Evolutionary conservation across 1,140 invertebrate species (phyloP).

Genomic region (Drosophila erecta): DNA sequence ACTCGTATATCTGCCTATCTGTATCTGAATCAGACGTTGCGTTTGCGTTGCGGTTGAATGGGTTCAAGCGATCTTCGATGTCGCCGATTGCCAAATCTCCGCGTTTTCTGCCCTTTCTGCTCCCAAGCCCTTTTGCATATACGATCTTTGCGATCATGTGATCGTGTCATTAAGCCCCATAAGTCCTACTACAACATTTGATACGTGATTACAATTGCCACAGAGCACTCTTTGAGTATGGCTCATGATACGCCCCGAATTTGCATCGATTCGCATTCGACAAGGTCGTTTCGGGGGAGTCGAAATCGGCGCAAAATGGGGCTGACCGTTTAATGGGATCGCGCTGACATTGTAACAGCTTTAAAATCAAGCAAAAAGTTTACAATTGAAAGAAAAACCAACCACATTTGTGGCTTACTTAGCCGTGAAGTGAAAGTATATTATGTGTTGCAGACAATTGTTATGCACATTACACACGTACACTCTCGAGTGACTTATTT

Average conservation of each 20-base stretch:
- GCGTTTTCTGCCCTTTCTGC: constrained; percentile 37
- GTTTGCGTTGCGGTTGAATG: constrained; percentile 79
- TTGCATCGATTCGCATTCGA: constrained; percentile 45
- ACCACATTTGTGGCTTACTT: constrained; percentile 59
- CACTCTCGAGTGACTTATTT: constrained; percentile 62
- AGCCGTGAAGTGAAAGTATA: constrained; percentile 78
- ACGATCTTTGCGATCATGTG: constrained; percentile 52
- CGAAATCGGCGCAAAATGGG: background rate
- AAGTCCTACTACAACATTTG: constrained; percentile 42
- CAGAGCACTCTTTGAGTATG: constrained; percentile 12
- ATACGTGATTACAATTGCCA: constrained; percentile 57
- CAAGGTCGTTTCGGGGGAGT: constrained; percentile 57
- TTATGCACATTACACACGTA: constrained; percentile 58
- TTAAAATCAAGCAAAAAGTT: constrained; percentile 8
- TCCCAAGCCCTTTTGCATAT: constrained; percentile 62
- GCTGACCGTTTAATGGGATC: constrained; percentile 70
- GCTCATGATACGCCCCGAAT: constrained; percentile 43
- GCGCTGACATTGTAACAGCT: constrained; percentile 16
- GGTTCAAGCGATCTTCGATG: constrained; percentile 73
- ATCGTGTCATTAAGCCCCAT: constrained; percentile 65
- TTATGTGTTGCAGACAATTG: constrained; percentile 69
- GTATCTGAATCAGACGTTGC: constrained; percentile 47
- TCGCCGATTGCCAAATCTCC: constrained; percentile 73
- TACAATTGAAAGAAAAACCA: constrained; percentile 15
- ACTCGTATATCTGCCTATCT: constrained; percentile 25